Percentiles rank a stretch among this genome's conserved stretches.
Evolutionary conservation across 2,797 vertebrate species (phyloP).

Genomic region (Apogon talboti): DNA sequence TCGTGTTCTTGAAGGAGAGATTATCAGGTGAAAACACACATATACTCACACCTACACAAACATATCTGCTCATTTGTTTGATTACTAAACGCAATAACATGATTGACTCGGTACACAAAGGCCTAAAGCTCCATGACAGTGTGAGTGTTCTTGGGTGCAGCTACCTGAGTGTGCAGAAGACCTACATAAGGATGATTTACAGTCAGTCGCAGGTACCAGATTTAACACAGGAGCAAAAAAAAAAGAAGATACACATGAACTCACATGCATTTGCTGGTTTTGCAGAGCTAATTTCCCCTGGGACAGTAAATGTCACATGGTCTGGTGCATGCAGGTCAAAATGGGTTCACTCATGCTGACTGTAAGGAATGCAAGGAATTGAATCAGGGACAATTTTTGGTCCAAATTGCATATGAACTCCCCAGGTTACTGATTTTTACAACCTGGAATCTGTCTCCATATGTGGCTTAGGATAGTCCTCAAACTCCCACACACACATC

Average conservation of each 20-base stretch:
- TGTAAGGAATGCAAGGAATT: constrained; percentile 23
- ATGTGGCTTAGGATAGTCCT: not conserved
- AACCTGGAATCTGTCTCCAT: not conserved
- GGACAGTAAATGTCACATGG: constrained; percentile 26
- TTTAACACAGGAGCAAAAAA: constrained; percentile 17
- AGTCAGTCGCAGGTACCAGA: constrained; percentile 10
- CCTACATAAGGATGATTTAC: constrained; percentile 42
- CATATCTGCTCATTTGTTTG: constrained; percentile 46
- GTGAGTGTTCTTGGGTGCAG: not conserved
- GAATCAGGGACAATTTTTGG: constrained; percentile 10
- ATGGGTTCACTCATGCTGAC: constrained; percentile 22
- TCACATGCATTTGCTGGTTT: constrained; percentile 24
- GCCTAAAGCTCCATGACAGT: not conserved
- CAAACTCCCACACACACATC: constrained; percentile 5
- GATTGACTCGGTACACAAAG: constrained; percentile 34
- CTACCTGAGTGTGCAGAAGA: constrained; percentile 18
- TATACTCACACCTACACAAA: constrained; percentile 19
- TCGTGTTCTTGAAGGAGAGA: constrained; percentile 11
- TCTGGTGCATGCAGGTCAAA: constrained; percentile 19
- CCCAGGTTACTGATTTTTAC: not conserved
- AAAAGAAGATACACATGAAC: constrained; percentile 17
- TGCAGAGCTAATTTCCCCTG: constrained; percentile 34
- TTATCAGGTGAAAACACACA: constrained; percentile 44
- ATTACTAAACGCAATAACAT: constrained; percentile 34
- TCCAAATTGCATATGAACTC: constrained; percentile 17